Percentiles rank a stretch among this genome's conserved stretches.
Conservation (phyloP, 2,888 invertebrate genomes). For the Eristalis arbustorum region DNA sequence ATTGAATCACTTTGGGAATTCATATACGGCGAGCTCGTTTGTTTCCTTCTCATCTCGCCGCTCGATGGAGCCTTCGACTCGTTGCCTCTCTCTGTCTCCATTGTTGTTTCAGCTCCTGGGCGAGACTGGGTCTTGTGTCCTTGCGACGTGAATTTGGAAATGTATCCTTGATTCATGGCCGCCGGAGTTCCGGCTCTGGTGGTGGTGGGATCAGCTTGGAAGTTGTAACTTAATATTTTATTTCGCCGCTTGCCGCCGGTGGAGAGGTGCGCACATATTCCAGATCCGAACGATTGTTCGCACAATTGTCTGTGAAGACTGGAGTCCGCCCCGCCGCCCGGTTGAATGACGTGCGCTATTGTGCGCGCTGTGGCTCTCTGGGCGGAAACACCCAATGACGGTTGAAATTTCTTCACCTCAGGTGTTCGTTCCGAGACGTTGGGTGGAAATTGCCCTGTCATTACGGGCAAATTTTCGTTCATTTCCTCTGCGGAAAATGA, state of each 20-base stretch:
- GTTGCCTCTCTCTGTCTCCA: background rate
- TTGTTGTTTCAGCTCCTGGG: background rate
- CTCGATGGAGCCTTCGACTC: background rate
- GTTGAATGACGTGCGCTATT: background rate
- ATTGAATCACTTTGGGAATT: conserved; percentile 63
- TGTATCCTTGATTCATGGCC: background rate
- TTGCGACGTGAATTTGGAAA: background rate
- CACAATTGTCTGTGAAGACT: background rate
- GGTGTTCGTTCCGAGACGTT: background rate
- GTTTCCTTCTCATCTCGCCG: background rate
- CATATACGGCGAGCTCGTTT: background rate
- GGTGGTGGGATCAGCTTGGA: background rate
- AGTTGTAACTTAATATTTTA: conserved; percentile 1
- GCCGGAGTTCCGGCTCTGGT: background rate
- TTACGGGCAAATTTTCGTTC: conserved; percentile 7
- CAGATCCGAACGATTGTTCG: background rate
- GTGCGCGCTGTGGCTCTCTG: background rate
- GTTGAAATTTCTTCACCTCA: conserved; percentile 4
- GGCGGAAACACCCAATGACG: background rate
- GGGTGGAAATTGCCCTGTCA: conserved; percentile 5
- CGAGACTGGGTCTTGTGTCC: background rate
- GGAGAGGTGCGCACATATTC: background rate
- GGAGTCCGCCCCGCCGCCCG: background rate
- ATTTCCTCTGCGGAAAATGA: conserved; percentile 1
- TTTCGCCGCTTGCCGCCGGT: background rate